Percentiles rank a stretch among this genome's conserved stretches.
phyloP scores from a whole-genome alignment of 2,888 invertebrate species.

The Dinocampus coccinellae region DNA sequence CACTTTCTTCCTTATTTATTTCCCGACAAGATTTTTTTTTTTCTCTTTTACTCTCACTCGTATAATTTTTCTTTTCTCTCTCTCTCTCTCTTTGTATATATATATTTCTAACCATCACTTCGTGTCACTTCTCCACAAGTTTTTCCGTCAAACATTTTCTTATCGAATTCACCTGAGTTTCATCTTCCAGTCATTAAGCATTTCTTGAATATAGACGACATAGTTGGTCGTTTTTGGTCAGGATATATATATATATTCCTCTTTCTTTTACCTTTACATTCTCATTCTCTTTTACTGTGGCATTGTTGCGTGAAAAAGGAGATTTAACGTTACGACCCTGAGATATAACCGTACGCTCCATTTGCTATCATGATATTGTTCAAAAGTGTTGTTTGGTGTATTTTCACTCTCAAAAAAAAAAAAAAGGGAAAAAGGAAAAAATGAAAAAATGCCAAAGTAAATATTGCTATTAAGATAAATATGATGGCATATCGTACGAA shows the following conservation, averaged over 20 bases:
- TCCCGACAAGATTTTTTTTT: slow-evolving; percentile 19
- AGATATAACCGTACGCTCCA: slow-evolving; percentile 16
- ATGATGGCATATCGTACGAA: background rate
- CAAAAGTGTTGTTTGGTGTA: slow-evolving; percentile 1
- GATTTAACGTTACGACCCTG: slow-evolving; percentile 3
- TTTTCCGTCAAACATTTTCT: slow-evolving; percentile 41
- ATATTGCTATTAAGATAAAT: background rate
- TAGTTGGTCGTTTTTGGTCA: slow-evolving; percentile 8
- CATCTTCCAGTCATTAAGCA: slow-evolving; percentile 58
- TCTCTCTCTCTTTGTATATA: background rate
- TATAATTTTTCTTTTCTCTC: background rate
- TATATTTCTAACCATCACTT: slow-evolving; percentile 16
- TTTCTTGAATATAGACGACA: slow-evolving; percentile 41
- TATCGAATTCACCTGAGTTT: slow-evolving; percentile 51
- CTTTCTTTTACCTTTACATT: background rate
- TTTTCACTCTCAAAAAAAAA: background rate
- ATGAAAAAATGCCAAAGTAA: background rate
- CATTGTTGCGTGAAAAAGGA: slow-evolving; percentile 1
- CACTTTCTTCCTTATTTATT: slow-evolving; percentile 32
- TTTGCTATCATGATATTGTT: slow-evolving; percentile 13
- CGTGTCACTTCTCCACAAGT: slow-evolving; percentile 1
- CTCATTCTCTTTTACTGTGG: background rate
- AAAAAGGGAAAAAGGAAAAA: too few species aligned
- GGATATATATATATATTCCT: slow-evolving; percentile 24
- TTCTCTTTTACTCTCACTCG: slow-evolving; percentile 48